Base-by-base conservation (phyloP, 2,797 vertebrate species). In the Sebastes iracundus region DNA sequence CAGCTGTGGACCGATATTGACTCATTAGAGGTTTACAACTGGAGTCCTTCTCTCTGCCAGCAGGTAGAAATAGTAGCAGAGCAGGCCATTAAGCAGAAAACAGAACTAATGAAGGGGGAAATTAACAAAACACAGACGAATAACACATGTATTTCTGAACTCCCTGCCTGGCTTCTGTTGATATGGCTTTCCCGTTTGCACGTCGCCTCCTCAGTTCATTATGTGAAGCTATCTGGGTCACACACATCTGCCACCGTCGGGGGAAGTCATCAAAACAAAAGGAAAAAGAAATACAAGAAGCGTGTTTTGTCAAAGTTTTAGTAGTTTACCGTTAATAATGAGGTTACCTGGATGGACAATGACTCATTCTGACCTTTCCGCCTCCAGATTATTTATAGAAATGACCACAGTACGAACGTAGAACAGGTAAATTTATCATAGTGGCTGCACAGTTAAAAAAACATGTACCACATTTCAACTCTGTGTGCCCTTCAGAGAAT, bases 91-190 rank as follows among this genome's bases (percentile, higher is more conserved):
- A 93, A 83, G 72, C 79, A 85, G 80, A 87, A 89, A 92, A 90
- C 83, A 87, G 81, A 92, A 80, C 88, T 94, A 94, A 95, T 93
- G 93, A 94, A 90, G 85, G 90, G 86, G 69, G 75, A 92, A 91
- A 95, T 94, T 90, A 95, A 91, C 84, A 93, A 90, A 90, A 84
- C 85, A 84, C 87, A 91, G 87, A 89, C 84, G 91, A 89, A 90
- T 72, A 84, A 62, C 72, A 62, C 72, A 46, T 76, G 55, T 84
- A 68, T 86, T 84, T 79, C 65, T 81, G 67, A 78, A 79, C 84
- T 77, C 70, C 27, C 33, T 74, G 77, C 22, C 78, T 85, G 61
- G 27, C 49, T 42, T 75, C 52, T 76, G 77, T 77, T 87, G 82
- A 85, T 83, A 22, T 71, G 77, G 63, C 32, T 58, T 80, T 68